Percentiles rank a stretch among this genome's conserved stretches.
These are phyloP conservation scores for Leptinotarsa juncta DNA, from an alignment of 2,888 invertebrate genomes.

Conservation along the genomic window DNA sequence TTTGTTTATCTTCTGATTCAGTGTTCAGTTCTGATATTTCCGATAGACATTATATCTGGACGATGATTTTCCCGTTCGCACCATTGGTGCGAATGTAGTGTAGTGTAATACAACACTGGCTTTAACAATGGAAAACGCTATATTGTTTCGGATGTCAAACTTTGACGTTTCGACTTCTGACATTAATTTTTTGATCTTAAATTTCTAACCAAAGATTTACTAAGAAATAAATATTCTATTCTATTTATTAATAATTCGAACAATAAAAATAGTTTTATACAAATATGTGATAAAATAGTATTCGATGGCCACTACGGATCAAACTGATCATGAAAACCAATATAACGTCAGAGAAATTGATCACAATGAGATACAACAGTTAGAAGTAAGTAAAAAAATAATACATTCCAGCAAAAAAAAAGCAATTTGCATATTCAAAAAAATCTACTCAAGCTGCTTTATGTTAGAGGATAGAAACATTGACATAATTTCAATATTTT, in stretches of 20 bases:
- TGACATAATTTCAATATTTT: slow-evolving; percentile 10
- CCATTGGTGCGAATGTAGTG: too few relatives aligned
- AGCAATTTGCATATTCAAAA: not conserved
- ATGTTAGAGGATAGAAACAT: too few relatives aligned
- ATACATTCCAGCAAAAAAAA: slow-evolving; percentile 13
- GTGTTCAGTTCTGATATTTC: too few relatives aligned
- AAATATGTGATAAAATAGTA: slow-evolving; percentile 53
- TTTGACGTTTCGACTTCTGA: slow-evolving; percentile 14
- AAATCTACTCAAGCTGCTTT: too few relatives aligned
- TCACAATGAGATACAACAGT: slow-evolving; percentile 79
- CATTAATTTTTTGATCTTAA: slow-evolving; percentile 8
- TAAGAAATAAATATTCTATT: slow-evolving; percentile 40
- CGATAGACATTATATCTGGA: too few relatives aligned
- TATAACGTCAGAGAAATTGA: slow-evolving; percentile 82
- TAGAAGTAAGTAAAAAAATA: slow-evolving; percentile 69
- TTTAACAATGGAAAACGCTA: too few relatives aligned
- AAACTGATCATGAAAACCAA: slow-evolving; percentile 60
- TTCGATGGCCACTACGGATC: slow-evolving; percentile 62
- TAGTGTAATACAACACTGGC: too few relatives aligned
- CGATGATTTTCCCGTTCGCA: too few relatives aligned
- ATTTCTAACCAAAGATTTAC: slow-evolving; percentile 40
- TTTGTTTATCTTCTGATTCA: too few relatives aligned
- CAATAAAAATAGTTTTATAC: slow-evolving; percentile 35
- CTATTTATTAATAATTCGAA: slow-evolving; percentile 34
- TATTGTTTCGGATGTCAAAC: too few relatives aligned